Percentiles rank a stretch among this genome's conserved stretches.
Evolutionary conservation across 2,888 invertebrate species (phyloP).

Genomic region (Caradrina kadenii): DNA sequence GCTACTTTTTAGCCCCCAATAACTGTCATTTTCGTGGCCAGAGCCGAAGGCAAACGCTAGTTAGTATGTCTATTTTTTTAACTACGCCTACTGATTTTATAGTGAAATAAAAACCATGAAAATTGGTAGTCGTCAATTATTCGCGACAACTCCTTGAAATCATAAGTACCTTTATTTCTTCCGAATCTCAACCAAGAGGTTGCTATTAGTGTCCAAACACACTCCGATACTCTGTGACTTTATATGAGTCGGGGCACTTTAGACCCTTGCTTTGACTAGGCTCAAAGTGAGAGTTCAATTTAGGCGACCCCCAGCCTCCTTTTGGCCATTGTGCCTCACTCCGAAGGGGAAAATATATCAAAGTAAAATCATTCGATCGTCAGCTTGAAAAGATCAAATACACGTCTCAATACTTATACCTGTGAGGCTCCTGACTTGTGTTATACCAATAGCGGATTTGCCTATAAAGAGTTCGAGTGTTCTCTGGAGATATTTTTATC

Average conservation of each 20-base stretch:
- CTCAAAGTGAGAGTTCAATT: slow-evolving; percentile 80
- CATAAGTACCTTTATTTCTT: slow-evolving; percentile 17
- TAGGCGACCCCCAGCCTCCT: slow-evolving; percentile 74
- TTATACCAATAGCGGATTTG: slow-evolving; percentile 68
- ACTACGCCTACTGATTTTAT: too few species aligned
- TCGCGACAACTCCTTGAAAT: background rate
- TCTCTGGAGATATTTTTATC: slow-evolving; percentile 53
- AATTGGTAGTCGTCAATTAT: too few species aligned
- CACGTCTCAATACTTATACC: slow-evolving; percentile 74
- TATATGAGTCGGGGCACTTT: slow-evolving; percentile 67
- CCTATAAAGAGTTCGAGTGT: slow-evolving; percentile 57
- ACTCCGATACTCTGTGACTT: slow-evolving; percentile 67
- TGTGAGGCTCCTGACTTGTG: slow-evolving; percentile 77
- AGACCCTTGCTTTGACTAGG: slow-evolving; percentile 79
- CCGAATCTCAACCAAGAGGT: slow-evolving; percentile 46
- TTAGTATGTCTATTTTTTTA: too few species aligned
- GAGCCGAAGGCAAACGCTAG: too few species aligned
- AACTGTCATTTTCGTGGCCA: too few species aligned
- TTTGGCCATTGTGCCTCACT: slow-evolving; percentile 75
- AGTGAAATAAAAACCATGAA: too few species aligned
- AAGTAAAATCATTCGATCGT: slow-evolving; percentile 84
- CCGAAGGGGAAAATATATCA: slow-evolving; percentile 83
- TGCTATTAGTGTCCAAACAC: slow-evolving; percentile 65
- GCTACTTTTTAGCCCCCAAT: too few species aligned
- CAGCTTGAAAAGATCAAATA: slow-evolving; percentile 88